These are phyloP conservation scores for Abscondita cerata DNA, from an alignment of 2,888 invertebrate genomes.

Conservation along the genomic window DNA sequence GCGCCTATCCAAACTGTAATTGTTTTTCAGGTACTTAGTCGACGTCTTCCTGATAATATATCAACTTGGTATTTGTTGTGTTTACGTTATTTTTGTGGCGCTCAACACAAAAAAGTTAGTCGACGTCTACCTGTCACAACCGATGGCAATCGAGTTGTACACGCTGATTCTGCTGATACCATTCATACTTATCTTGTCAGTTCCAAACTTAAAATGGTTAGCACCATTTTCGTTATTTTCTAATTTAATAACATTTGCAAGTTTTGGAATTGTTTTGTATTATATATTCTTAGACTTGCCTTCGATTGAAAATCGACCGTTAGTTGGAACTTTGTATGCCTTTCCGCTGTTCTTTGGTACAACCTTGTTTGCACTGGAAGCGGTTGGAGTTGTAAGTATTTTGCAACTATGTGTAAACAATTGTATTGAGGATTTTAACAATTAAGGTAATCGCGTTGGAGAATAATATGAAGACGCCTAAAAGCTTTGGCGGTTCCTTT, in stretches of 20 bases:
- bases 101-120: slow-evolving; percentile 53
- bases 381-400: slow-evolving; percentile 80
- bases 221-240: slow-evolving; percentile 92
- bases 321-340: slow-evolving; percentile 69
- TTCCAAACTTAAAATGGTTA: slow-evolving; percentile 83
- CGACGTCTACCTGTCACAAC: slow-evolving; percentile 46
- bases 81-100: slow-evolving; percentile 85
- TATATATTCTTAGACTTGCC: slow-evolving; percentile 81
- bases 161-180: slow-evolving; percentile 61
- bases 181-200: slow-evolving; percentile 80
- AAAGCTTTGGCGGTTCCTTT: slow-evolving; percentile 74
- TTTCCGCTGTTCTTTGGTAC: slow-evolving; percentile 96
- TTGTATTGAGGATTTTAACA: too few relatives aligned
- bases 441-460: slow-evolving; percentile 88
- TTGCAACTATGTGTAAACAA: too few relatives aligned
- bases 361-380: slow-evolving; percentile 94
- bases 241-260: slow-evolving; percentile 81
- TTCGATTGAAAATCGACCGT: slow-evolving; percentile 66
- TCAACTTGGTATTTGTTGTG: slow-evolving; percentile 95
- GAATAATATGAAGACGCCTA: slow-evolving; percentile 87
- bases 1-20: slow-evolving; percentile 20
- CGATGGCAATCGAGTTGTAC: slow-evolving; percentile 45
- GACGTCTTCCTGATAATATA: slow-evolving; percentile 82
- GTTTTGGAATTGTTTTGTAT: slow-evolving; percentile 86
- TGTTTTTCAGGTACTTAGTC: slow-evolving; percentile 70